These are phyloP conservation scores for Zaprionus lachaisei DNA, from an alignment of 1,140 invertebrate species.

Conservation along the genomic window DNA sequence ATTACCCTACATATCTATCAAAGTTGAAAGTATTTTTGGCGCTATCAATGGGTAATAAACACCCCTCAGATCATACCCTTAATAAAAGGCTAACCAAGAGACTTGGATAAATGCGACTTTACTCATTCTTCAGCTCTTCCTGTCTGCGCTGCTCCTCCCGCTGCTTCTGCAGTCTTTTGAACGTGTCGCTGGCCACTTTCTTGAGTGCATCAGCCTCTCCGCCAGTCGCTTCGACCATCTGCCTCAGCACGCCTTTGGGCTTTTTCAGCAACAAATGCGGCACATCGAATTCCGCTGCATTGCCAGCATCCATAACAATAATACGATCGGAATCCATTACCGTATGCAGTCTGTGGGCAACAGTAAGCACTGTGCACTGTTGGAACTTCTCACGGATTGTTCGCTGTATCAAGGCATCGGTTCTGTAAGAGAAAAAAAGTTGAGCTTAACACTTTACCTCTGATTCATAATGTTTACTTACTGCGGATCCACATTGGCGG, in stretches of 20 bases:
- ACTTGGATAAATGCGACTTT: conserved; percentile 48
- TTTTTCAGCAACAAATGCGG: conserved; percentile 87
- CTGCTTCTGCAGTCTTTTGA: conserved; percentile 57
- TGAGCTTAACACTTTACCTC: conserved; percentile 9
- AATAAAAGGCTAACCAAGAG: conserved; percentile 1
- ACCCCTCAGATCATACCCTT: background rate
- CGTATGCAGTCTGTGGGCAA: conserved; percentile 91
- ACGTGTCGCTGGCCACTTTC: conserved; percentile 65
- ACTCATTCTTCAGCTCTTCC: conserved; percentile 4
- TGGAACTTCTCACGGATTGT: conserved; percentile 86
- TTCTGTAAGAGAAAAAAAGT: conserved; percentile 84
- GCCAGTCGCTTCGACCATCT: conserved; percentile 76
- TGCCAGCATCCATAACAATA: conserved; percentile 88
- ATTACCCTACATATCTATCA: background rate
- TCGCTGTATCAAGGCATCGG: conserved; percentile 86
- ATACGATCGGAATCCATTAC: conserved; percentile 91
- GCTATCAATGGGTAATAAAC: background rate
- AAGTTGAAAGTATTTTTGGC: background rate
- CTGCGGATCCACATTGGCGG: conserved; percentile 90
- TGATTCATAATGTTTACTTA: conserved; percentile 84
- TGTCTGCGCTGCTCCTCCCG: conserved; percentile 37
- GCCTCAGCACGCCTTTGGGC: conserved; percentile 59
- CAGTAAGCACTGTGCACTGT: conserved; percentile 89
- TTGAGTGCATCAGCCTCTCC: conserved; percentile 71
- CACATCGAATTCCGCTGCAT: conserved; percentile 88